Conservation (phyloP, 2,888 invertebrate genomes). For the Megaustenia siamemsis region DNA sequence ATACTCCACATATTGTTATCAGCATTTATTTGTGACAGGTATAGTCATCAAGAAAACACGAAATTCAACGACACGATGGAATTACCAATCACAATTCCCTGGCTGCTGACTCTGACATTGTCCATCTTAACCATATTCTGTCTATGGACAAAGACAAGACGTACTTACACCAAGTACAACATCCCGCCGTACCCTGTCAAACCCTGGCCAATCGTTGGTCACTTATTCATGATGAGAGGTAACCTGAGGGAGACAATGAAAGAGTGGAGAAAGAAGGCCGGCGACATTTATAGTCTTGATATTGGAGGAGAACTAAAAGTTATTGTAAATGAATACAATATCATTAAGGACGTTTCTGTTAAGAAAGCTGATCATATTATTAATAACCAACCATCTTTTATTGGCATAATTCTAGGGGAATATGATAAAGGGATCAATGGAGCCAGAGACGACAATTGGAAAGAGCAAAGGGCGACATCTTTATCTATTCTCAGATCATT, state of each 20-base stretch:
- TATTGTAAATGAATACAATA: constrained; percentile 51
- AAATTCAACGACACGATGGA: too few species aligned
- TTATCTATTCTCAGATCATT: constrained; percentile 45
- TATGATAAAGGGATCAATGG: constrained; percentile 33
- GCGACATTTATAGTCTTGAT: constrained; percentile 55
- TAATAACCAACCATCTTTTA: constrained; percentile 19
- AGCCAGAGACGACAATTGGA: constrained; percentile 42
- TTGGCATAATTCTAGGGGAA: neutral
- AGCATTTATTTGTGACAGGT: too few species aligned
- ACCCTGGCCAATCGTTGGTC: constrained; percentile 42
- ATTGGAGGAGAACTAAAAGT: constrained; percentile 31
- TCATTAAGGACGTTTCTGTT: constrained; percentile 55
- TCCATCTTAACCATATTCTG: neutral
- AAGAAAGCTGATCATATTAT: constrained; percentile 51
- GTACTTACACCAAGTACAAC: constrained; percentile 4
- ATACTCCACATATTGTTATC: too few species aligned
- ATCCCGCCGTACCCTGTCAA: constrained; percentile 44
- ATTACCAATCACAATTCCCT: too few species aligned
- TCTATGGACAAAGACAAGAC: constrained; percentile 9
- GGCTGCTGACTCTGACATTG: too few species aligned
- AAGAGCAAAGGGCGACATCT: constrained; percentile 44
- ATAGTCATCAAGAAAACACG: too few species aligned
- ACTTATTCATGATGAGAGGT: constrained; percentile 18
- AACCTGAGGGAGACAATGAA: neutral
- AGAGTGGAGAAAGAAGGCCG: constrained; percentile 35